These are phyloP conservation scores for Mobula hypostoma DNA, from an alignment of 2,113 vertebrate species.

Conservation along the genomic window DNA sequence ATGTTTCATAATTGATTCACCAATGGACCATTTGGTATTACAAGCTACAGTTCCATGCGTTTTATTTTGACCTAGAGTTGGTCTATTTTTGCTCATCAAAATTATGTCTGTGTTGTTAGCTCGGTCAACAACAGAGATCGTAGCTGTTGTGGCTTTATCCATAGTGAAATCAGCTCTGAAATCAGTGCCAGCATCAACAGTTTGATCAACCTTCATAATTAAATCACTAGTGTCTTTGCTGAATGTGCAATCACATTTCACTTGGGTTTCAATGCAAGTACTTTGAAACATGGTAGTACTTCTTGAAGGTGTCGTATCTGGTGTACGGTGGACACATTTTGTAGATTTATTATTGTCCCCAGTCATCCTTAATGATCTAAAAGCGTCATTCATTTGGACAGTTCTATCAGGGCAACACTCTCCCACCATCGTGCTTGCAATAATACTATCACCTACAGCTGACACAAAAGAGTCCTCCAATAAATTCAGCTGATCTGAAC, in stretches of 20 bases:
- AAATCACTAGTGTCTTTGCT: fast-evolving
- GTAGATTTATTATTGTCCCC: constrained; percentile 15
- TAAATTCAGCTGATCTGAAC: background rate
- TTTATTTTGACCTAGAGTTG: background rate
- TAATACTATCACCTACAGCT: background rate
- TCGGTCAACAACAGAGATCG: constrained; percentile 39
- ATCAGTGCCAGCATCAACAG: constrained; percentile 43
- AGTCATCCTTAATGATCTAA: background rate
- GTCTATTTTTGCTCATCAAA: constrained; percentile 43
- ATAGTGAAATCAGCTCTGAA: constrained; percentile 48
- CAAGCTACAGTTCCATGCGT: constrained; percentile 41
- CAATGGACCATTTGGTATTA: constrained; percentile 41
- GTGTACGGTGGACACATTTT: background rate
- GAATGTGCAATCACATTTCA: fast-evolving
- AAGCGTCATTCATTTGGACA: background rate
- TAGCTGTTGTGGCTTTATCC: constrained; percentile 45
- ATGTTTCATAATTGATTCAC: fast-evolving
- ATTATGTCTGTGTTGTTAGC: constrained; percentile 51
- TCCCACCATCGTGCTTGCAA: background rate
- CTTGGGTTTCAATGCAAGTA: fast-evolving
- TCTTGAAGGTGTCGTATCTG: background rate
- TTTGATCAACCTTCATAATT: constrained; percentile 39
- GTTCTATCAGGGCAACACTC: background rate
- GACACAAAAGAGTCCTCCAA: constrained; percentile 16
- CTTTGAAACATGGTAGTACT: background rate